Percentiles rank a stretch among this genome's conserved stretches.
Evolutionary conservation across 2,113 vertebrate genomes (phyloP).

Genomic region (Lonchura striata): DNA sequence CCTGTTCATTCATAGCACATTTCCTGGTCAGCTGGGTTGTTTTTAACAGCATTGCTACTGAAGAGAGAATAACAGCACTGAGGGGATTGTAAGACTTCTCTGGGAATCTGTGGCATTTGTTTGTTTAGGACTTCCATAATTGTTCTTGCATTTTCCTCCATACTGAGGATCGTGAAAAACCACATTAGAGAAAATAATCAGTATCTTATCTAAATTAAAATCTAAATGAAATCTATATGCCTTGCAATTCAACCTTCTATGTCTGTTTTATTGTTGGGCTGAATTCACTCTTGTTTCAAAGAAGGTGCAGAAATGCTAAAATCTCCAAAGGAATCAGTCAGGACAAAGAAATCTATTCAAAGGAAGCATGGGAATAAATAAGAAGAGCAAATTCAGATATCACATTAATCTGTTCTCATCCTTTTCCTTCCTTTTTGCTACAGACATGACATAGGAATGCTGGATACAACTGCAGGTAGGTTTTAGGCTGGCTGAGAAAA

Average conservation of each 20-base stretch:
- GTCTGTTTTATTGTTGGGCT: conserved; percentile 16
- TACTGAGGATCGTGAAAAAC: neutral
- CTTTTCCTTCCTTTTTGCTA: neutral
- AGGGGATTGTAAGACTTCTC: neutral
- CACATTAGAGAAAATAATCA: conserved; percentile 42
- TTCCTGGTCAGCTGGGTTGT: neutral
- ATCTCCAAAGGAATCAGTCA: neutral
- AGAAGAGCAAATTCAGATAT: neutral
- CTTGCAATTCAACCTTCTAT: conserved; percentile 9
- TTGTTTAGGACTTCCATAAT: conserved; percentile 28
- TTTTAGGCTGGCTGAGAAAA: neutral
- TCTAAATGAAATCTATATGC: conserved; percentile 69
- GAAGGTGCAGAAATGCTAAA: neutral
- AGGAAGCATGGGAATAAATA: neutral
- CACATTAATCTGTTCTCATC: neutral
- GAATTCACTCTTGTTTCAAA: conserved; percentile 25
- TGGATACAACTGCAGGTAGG: neutral
- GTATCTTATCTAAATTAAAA: conserved; percentile 76
- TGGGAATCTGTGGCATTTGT: conserved; percentile 8
- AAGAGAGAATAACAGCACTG: neutral
- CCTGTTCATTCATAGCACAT: neutral
- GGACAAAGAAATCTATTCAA: conserved; percentile 4
- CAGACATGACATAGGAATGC: neutral
- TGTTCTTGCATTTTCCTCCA: conserved; percentile 22
- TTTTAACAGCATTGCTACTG: neutral